These are phyloP conservation scores for Oedothorax gibbosus DNA, from an alignment of 1,140 invertebrate species.

Conservation along the genomic window DNA sequence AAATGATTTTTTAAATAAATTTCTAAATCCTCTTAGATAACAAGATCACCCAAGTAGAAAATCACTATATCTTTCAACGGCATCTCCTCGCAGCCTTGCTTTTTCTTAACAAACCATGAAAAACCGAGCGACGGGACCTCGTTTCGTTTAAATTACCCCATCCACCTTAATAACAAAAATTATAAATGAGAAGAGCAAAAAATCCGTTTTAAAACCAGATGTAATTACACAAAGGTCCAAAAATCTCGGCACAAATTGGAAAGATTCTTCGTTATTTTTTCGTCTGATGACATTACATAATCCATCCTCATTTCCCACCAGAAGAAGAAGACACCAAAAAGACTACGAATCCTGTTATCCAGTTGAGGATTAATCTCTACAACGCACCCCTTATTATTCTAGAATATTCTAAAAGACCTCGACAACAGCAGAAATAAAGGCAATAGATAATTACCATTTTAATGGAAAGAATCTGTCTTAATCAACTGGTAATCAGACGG, in stretches of 20 bases:
- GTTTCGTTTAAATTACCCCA: constrained; percentile 9
- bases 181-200: neutral
- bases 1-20: too few relatives aligned
- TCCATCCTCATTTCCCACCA: constrained; percentile 41
- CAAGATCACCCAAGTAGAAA: neutral
- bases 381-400: neutral
- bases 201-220: constrained; percentile 43
- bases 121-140: neutral
- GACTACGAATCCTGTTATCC: neutral
- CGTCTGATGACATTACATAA: constrained; percentile 23
- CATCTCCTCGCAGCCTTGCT: neutral
- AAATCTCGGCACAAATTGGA: constrained; percentile 23
- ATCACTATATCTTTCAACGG: neutral
- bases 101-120: constrained; percentile 29
- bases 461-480: constrained; percentile 58
- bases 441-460: constrained; percentile 59
- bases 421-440: constrained; percentile 14
- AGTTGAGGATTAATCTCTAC: neutral
- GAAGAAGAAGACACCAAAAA: neutral
- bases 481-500: constrained; percentile 50
- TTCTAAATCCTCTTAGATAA: neutral
- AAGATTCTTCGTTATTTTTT: neutral
- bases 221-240: constrained; percentile 26
- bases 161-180: constrained; percentile 26
- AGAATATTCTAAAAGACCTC: too few relatives aligned